phyloP scores from a whole-genome alignment of 2,797 vertebrate species.

The Acomys russatus region DNA sequence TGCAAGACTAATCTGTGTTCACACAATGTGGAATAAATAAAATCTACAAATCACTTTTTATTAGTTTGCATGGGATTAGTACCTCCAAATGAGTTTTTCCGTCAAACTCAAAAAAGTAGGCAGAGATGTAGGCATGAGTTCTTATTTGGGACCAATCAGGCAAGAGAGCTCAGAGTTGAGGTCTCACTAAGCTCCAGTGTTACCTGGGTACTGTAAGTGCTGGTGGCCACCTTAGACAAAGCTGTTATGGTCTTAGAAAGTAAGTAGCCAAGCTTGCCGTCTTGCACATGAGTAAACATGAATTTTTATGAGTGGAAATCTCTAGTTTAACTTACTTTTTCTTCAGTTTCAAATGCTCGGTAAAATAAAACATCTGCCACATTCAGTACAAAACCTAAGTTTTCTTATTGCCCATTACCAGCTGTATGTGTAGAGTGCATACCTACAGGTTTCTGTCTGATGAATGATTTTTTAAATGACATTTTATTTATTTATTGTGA shows the following conservation, averaged over 20 bases:
- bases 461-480: neutral
- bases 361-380: neutral
- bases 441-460: neutral
- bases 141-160: neutral
- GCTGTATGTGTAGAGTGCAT: neutral
- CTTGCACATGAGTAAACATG: neutral
- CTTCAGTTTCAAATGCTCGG: neutral
- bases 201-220: neutral
- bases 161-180: neutral
- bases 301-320: neutral
- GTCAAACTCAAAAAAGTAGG: neutral
- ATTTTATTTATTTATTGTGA: neutral
- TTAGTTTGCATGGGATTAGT: neutral
- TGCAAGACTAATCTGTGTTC: slow-evolving; percentile 21
- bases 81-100: slow-evolving; percentile 39
- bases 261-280: neutral
- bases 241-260: neutral
- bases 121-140: neutral
- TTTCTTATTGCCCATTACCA: neutral
- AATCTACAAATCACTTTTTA: slow-evolving; percentile 1
- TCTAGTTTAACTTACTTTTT: neutral
- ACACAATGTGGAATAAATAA: slow-evolving; percentile 37
- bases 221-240: neutral
- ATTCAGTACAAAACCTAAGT: neutral
- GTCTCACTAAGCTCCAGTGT: neutral